These are phyloP conservation scores for Xerus rutilus DNA, from an alignment of 2,797 vertebrate species.

Conservation along the genomic window DNA sequence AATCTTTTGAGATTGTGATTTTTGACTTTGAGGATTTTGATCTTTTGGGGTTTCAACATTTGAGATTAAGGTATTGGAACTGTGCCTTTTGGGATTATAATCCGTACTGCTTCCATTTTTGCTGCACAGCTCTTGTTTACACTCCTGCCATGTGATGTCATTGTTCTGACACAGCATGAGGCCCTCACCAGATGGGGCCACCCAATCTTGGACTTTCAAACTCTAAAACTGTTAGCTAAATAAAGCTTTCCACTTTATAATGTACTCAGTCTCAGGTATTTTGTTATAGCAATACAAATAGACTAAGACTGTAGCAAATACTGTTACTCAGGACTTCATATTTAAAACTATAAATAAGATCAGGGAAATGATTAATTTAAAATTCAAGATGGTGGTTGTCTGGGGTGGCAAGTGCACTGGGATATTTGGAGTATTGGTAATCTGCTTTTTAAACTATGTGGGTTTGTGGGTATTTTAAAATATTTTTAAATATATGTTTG, in stretches of 20 bases:
- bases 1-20: not conserved
- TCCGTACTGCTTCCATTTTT: not conserved
- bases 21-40: not conserved
- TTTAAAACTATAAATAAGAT: not conserved
- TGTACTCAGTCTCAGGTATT: not conserved
- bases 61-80: not conserved
- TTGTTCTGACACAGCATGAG: not conserved
- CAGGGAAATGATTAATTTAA: not conserved
- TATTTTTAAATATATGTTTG: not conserved
- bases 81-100: not conserved
- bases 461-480: not conserved
- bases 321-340: not conserved
- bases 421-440: not conserved
- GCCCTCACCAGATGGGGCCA: not conserved
- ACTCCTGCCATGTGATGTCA: not conserved
- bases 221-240: not conserved
- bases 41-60: not conserved
- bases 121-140: not conserved
- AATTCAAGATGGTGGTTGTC: not conserved
- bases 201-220: not conserved
- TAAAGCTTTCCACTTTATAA: not conserved
- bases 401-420: not conserved
- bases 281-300: not conserved
- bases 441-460: not conserved
- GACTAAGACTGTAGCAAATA: not conserved